These are phyloP conservation scores for Subacronicta megacephala DNA, from an alignment of 2,888 invertebrate species.

Conservation along the genomic window DNA sequence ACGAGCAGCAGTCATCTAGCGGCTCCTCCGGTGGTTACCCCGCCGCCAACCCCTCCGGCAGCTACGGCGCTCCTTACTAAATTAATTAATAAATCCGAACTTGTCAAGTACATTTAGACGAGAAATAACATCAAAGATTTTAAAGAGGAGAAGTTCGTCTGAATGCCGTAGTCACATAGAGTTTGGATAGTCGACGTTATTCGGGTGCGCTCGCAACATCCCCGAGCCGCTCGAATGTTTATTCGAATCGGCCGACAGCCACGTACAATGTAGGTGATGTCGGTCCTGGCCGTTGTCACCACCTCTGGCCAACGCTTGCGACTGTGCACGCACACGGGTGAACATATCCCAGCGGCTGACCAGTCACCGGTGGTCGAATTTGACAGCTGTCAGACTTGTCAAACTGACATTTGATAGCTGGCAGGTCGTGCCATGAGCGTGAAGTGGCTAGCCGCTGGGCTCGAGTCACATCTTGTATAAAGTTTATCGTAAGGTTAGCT, in stretches of 20 bases:
- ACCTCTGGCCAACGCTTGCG: slow-evolving; percentile 83
- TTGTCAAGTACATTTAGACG: slow-evolving; percentile 52
- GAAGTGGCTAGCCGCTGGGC: slow-evolving; percentile 84
- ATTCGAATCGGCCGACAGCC: slow-evolving; percentile 73
- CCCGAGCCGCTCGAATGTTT: slow-evolving; percentile 77
- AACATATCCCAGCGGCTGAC: slow-evolving; percentile 76
- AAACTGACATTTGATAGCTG: slow-evolving; percentile 55
- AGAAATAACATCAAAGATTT: slow-evolving; percentile 40
- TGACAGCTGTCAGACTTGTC: slow-evolving; percentile 51
- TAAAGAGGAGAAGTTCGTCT: slow-evolving; percentile 38
- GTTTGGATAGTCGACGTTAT: slow-evolving; percentile 72
- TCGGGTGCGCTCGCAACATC: slow-evolving; percentile 74
- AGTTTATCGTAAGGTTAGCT: slow-evolving; percentile 85
- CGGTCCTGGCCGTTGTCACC: slow-evolving; percentile 71
- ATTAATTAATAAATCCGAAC: slow-evolving; percentile 51
- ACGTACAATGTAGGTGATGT: slow-evolving; percentile 88
- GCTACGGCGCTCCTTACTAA: slow-evolving; percentile 92
- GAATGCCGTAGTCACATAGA: slow-evolving; percentile 51
- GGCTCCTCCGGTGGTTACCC: slow-evolving; percentile 86
- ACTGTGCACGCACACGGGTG: slow-evolving; percentile 88
- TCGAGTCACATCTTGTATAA: slow-evolving; percentile 86
- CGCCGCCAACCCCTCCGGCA: slow-evolving; percentile 90
- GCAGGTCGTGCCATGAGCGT: slow-evolving; percentile 51
- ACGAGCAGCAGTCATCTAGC: slow-evolving; percentile 90
- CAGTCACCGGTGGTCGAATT: slow-evolving; percentile 71